phyloP scores from a whole-genome alignment of 2,797 vertebrate species.

The Coregonus ussuriensis region DNA sequence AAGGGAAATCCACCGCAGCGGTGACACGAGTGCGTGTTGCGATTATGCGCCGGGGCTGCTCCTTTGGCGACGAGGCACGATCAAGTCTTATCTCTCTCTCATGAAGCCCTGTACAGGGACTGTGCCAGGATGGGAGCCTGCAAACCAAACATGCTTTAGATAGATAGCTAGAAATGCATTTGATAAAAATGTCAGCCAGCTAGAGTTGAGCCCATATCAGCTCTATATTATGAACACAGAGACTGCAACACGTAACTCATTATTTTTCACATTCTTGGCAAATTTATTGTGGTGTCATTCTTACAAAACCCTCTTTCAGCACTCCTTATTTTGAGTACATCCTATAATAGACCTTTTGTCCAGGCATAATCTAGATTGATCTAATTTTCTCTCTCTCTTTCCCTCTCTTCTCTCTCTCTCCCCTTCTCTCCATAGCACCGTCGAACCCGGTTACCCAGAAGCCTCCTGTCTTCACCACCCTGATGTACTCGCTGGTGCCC shows the following conservation, averaged over 20 bases:
- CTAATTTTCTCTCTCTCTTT: background rate
- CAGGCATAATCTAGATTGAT: background rate
- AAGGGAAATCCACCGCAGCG: background rate
- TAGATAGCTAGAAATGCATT: slow-evolving; percentile 7
- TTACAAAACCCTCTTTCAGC: background rate
- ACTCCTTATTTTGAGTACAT: background rate
- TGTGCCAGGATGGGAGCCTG: background rate
- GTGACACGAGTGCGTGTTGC: background rate
- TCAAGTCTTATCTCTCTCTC: background rate
- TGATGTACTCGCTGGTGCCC: slow-evolving; percentile 95
- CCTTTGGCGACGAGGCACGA: background rate
- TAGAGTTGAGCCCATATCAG: background rate
- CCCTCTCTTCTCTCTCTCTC: background rate
- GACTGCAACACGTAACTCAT: slow-evolving; percentile 1
- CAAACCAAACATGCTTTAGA: background rate
- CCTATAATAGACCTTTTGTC: background rate
- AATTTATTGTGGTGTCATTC: no score
- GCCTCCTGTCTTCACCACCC: slow-evolving; percentile 90
- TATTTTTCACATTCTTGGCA: slow-evolving; percentile 8
- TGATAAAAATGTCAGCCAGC: slow-evolving; percentile 9
- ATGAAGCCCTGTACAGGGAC: background rate
- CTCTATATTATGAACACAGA: background rate
- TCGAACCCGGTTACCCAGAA: slow-evolving; percentile 90
- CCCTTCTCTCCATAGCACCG: slow-evolving; percentile 77
- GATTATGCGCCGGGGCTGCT: background rate